phyloP scores from a whole-genome alignment of 2,888 invertebrate genomes.

The Drosophila heteroneura region DNA sequence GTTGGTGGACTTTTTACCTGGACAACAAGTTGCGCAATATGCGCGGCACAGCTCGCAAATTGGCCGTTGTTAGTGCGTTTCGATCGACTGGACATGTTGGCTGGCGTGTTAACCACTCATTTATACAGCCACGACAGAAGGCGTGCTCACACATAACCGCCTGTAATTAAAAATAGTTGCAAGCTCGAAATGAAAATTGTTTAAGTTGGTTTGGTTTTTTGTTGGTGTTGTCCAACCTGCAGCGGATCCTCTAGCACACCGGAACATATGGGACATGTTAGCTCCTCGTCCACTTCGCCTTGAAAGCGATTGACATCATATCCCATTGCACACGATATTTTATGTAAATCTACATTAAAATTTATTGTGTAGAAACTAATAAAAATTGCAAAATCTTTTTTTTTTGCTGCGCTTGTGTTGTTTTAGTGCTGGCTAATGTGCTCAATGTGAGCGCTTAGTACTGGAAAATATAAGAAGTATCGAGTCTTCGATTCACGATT shows the following conservation, averaged over 20 bases:
- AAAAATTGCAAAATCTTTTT: slow-evolving; percentile 63
- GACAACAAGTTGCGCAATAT: slow-evolving; percentile 96
- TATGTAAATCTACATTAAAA: slow-evolving; percentile 44
- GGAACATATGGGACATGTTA: slow-evolving; percentile 98
- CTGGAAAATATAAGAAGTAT: not conserved
- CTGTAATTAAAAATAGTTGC: slow-evolving; percentile 85
- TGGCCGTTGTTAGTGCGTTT: slow-evolving; percentile 94
- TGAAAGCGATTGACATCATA: slow-evolving; percentile 97
- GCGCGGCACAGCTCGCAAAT: slow-evolving; percentile 95
- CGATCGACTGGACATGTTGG: slow-evolving; percentile 98
- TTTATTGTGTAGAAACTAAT: slow-evolving; percentile 29
- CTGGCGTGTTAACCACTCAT: slow-evolving; percentile 97
- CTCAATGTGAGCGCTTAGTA: slow-evolving; percentile 12
- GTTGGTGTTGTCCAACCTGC: slow-evolving; percentile 86
- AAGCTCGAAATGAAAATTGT: slow-evolving; percentile 10
- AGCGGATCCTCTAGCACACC: slow-evolving; percentile 97
- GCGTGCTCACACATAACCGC: slow-evolving; percentile 98
- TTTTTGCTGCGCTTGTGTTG: slow-evolving; percentile 56
- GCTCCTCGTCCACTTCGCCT: slow-evolving; percentile 98
- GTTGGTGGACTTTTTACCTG: slow-evolving; percentile 86
- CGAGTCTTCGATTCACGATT: not conserved
- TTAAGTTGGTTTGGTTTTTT: not conserved
- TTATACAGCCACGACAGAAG: slow-evolving; percentile 96
- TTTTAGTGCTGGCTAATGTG: slow-evolving; percentile 43
- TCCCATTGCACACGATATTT: slow-evolving; percentile 89